Evolutionary conservation across 2,888 invertebrate genomes (phyloP), one percentile per base, ranked within the genome.

Genomic region (Diarsia brunnea): DNA sequence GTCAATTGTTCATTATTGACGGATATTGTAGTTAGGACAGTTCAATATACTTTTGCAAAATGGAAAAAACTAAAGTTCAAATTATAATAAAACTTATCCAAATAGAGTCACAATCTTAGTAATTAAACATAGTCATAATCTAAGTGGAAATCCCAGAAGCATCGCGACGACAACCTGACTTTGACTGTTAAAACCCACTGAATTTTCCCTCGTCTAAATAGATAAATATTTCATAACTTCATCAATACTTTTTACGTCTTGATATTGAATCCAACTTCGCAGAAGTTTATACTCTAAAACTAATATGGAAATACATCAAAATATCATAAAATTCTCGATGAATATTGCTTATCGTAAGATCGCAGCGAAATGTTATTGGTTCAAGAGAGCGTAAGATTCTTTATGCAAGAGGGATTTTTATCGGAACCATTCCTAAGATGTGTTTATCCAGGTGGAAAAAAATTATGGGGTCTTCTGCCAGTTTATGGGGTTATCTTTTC

Each of bases 321-420:
- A 79, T 82, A 71, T 55, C 83, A 79, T 81, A 81, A 82, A 79
- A 70, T 65, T 61, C 64, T n/a, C 61, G 47, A 73, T 77, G 73
- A 81, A 81, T 81, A 84, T 75, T 73, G 65, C 72, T 76, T 67
- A 82, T 73, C 84, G 66, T 70, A 72, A 74, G 66, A 84, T 81
- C 81, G 66, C 74, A 71, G 72, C 72, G 61, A 73, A 69, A 71
- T 78, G 74, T 79, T 85, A 80, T 78, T 83, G 77, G 78, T 75
- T 87, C 72, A 87, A 85, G 85, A 72, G 70, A 78, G 85, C 86
- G 87, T 81, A 79, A 83, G 81, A 83, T 81, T 87, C 63, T 84
- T 82, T 82, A 84, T 78, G 85, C 75, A 72, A 69, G 63, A 75
- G 74, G 77, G 58, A 71, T 82, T 83, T 78, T 86, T 85, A 84